Evolutionary conservation across 2,888 invertebrate species (phyloP), one percentile per base, ranked within the genome.

Genomic region (Spisula subtruncata): DNA sequence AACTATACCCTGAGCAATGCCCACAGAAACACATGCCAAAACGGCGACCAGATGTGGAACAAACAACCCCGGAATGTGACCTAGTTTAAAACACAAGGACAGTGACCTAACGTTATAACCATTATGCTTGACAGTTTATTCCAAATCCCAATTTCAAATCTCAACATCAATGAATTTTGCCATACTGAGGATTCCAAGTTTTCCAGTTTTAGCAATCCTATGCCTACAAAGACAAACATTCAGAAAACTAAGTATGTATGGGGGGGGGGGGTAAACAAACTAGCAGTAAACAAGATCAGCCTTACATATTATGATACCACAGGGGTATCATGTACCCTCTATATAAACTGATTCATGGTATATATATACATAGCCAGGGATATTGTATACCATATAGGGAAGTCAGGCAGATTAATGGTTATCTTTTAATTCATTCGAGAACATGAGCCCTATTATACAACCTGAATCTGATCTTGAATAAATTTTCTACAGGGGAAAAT

Each of bases 331-430:
- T 25, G 60, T 25, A 66, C 60, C 25, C 10, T 66, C 12, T 66
- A 66, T 66, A 4, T n/a, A 66, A 66, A 66, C 6, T n/a, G 60
- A 60, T 60, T 60, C n/a, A 18, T 0, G n/a, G 60, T 66, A 25
- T 25, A 66, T 25, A n/a, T 25, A 66, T 25, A 66, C 60, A 66
- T 66, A n/a, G n/a, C n/a, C n/a, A n/a, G n/a, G n/a, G n/a, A n/a
- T n/a, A 66, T 66, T 25, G 25, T 25, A 66, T 66, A 66, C 60
- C 60, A 66, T 25, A 12, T 66, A 66, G n/a, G 60, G 60, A 66
- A 66, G 60, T 66, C 60, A 25, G 5, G n/a, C 60, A 66, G 25
- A 66, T 66, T 25, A 66, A 66, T 25, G 10, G 60, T 66, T 66
- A 66, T 66, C 60, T 66, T 66, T 66, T 25, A 66, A 25, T n/a